Base-by-base conservation (phyloP, 2,113 vertebrate species). In the Chunga burmeisteri region DNA sequence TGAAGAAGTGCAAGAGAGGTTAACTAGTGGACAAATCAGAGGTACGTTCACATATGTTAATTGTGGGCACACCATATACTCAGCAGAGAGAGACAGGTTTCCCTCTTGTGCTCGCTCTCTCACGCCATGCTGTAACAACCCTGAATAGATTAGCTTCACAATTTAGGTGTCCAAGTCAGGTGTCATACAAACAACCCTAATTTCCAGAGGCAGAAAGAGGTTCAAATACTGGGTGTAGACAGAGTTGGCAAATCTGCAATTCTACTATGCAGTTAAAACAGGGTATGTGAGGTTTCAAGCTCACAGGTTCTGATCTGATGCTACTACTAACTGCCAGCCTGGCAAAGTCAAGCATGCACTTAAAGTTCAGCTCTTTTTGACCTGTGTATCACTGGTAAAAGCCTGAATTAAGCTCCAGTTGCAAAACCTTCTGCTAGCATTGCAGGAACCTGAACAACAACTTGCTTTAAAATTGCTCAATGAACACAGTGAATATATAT, bases 1-100 rank as follows among this genome's bases (percentile, higher is more conserved):
- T 99, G 93, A n/a, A 29, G 55, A 56, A 61, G n/a, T 2, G 25
- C 8, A 36, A 71, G 34, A 67, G 36, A 74, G 56, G 18, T 90
- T 38, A 86, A 86, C 6, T 23, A 50, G n/a, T 10, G 23, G 56
- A 26, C 40, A 85, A n/a, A 81, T 9, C 61, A 59, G 42, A 77
- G 19, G 65, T 14, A 36, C 14, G 2, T 17, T 59, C 38, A 38
- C 34, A 6, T 22, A 13, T 0, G 4, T 6, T 62, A 79, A 52
- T 0, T 36, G 18, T 29, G 50, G 71, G 49, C 22, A 62, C 9
- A 23, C 2, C 38, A 46, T 4, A 17, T 0, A n/a, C n/a, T 3
- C 32, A 82, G 66, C 34, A 52, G 21, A 34, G 7, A 62, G 22
- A n/a, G 6, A 78, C 12, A 23, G 14, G 44, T 16, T 73, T 58